These are phyloP conservation scores for Cylloceria caligata DNA, from an alignment of 2,888 invertebrate genomes.

Conservation along the genomic window DNA sequence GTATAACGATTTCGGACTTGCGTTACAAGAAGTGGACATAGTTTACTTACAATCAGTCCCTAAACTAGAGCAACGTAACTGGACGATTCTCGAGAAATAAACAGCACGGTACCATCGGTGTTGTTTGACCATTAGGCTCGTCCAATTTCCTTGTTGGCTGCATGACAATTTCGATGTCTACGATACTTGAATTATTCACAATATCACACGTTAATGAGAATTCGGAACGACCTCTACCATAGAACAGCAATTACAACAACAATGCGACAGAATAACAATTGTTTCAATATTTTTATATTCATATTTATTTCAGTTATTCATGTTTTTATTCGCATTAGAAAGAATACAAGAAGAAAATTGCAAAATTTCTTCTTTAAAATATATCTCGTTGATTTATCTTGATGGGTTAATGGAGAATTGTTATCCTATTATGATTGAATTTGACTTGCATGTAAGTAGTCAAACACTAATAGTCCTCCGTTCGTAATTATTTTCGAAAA, in stretches of 20 bases:
- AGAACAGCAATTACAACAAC: too few species aligned
- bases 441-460: too few species aligned
- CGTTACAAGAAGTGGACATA: conserved; percentile 65
- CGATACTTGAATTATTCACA: conserved; percentile 58
- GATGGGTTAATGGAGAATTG: too few species aligned
- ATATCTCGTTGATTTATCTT: too few species aligned
- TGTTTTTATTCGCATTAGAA: too few species aligned
- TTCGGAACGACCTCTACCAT: not conserved
- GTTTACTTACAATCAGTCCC: conserved; percentile 37
- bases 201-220: conserved; percentile 51
- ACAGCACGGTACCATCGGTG: conserved; percentile 70
- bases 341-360: too few species aligned
- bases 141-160: conserved; percentile 52
- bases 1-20: conserved; percentile 73
- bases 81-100: conserved; percentile 26
- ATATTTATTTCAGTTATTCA: too few species aligned
- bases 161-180: conserved; percentile 47
- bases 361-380: too few species aligned
- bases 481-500: too few species aligned
- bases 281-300: not conserved
- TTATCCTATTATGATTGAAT: too few species aligned
- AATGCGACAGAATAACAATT: not conserved
- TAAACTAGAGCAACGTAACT: not conserved
- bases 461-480: too few species aligned
- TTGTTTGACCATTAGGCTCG: conserved; percentile 76